phyloP scores from a whole-genome alignment of 2,113 vertebrate genomes.

The Chionomys nivalis region DNA sequence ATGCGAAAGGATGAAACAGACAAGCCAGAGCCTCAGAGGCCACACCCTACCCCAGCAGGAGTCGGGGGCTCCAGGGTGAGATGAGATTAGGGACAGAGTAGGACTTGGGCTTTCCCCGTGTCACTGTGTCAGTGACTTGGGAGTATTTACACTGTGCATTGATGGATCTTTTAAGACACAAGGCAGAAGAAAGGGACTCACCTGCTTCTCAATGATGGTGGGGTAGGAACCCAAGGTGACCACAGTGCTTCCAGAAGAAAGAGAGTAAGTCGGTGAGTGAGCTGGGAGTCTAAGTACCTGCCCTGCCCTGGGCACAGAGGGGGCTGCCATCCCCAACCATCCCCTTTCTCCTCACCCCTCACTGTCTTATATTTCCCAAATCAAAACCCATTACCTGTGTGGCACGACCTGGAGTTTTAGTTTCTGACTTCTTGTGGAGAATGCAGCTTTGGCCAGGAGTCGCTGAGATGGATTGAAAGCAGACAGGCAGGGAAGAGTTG shows the following conservation, averaged over 20 bases:
- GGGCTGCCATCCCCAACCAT: background rate
- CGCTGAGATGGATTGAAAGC: background rate
- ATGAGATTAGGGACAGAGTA: background rate
- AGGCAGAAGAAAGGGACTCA: conserved; percentile 15
- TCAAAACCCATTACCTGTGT: conserved; percentile 10
- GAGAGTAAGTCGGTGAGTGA: background rate
- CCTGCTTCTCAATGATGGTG: background rate
- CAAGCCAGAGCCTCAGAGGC: background rate
- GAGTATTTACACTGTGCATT: background rate
- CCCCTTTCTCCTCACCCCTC: no score
- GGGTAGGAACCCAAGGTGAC: background rate
- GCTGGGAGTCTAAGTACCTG: no score
- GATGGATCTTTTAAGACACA: background rate
- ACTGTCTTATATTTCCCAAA: background rate
- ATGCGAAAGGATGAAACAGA: background rate
- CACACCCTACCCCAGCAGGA: background rate
- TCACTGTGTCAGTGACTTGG: background rate
- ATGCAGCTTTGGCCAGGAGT: background rate
- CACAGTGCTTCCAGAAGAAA: background rate
- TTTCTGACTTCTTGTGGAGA: conserved; percentile 27
- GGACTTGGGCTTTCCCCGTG: background rate
- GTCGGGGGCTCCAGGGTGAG: background rate
- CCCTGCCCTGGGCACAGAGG: no score
- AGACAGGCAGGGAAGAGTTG: background rate
- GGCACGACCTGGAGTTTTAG: conserved; percentile 43